Evolutionary conservation across 2,888 invertebrate genomes (phyloP), one percentile per base, ranked within the genome.

Genomic region (Leptothorax acervorum): DNA sequence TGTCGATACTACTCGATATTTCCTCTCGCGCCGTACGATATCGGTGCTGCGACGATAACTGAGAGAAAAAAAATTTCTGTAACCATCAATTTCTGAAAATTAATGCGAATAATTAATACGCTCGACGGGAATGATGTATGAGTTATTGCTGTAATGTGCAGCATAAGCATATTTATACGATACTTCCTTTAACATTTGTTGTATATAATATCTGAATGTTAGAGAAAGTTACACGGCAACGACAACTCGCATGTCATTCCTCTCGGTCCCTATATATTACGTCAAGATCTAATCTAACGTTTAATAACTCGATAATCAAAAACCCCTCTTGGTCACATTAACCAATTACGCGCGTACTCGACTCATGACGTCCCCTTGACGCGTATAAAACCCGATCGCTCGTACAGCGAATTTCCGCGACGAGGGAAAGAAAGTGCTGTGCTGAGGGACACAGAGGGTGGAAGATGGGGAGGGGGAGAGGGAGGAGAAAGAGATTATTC

Each of bases 251-350:
- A 74, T 76, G 45, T 35, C 70, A 39, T 63, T 71, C n/a, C 35
- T 84, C 57, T 65, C 71, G 62, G 55, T 86, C 60, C 12, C 5
- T 57, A 60, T 23, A 23, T 23, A 23, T 83, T 78, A 83, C 51
- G 28, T 68, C 66, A 35, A 83, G 65, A 68, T 83, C 79, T 76
- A 76, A 82, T 82, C 66, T 83, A 63, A 83, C 60, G 51, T 74
- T 83, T 83, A 83, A 83, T 79, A 78, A 76, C 65, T 51, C 82
- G 53, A 28, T 66, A 81, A 76, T 78, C 79, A 66, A 66, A n/a
- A 66, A n/a, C 66, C 78, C 39, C 48, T 79, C 79, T 73, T 9
- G 23, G 60, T 74, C 74, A 39, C 79, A 60, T 81, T 81, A 81
- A 81, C 60, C 74, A 60, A 79, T 79, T 79, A 79, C 57, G 55